A percentile compares a stretch with the other conserved stretches of the same genome.
Conservation (phyloP, 37 sponge, comb jelly and placozoan genomes). For the Oopsacas minuta region DNA sequence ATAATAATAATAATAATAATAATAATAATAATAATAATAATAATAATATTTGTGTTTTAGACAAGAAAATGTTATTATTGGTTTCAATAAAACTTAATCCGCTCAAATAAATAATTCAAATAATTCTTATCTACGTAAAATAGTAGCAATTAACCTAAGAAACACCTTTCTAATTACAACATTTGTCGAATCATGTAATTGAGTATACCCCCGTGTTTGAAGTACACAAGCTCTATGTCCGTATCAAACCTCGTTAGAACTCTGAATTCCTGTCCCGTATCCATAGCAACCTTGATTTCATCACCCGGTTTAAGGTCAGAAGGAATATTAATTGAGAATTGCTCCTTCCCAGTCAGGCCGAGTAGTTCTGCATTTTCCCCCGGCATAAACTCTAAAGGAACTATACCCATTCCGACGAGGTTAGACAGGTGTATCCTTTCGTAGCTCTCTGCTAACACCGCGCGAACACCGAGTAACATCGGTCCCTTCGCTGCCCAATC, state of each 20-base stretch:
- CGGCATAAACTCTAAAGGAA: slow-evolving; percentile 69
- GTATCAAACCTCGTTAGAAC: slow-evolving; percentile 59
- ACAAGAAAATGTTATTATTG: too few relatives aligned
- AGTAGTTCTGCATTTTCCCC: slow-evolving; percentile 45
- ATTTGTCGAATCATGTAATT: slow-evolving; percentile 55
- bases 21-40: too few relatives aligned
- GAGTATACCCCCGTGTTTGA: slow-evolving; percentile 68
- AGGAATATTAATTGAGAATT: slow-evolving; percentile 45
- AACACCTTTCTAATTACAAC: not conserved
- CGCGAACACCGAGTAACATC: slow-evolving; percentile 66
- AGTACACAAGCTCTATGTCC: slow-evolving; percentile 73
- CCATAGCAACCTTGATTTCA: slow-evolving; percentile 24
- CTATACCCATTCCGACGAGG: slow-evolving; percentile 75
- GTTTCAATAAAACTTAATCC: too few relatives aligned
- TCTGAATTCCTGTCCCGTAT: slow-evolving; percentile 27
- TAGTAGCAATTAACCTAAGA: too few relatives aligned
- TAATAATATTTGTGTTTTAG: too few relatives aligned
- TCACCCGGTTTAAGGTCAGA: slow-evolving; percentile 50
- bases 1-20: too few relatives aligned
- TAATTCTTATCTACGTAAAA: too few relatives aligned
- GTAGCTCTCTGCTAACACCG: slow-evolving; percentile 79
- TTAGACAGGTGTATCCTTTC: slow-evolving; percentile 74
- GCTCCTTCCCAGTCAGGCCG: slow-evolving; percentile 57
- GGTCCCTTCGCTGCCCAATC: slow-evolving; percentile 98
- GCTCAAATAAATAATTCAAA: too few relatives aligned